phyloP scores from a whole-genome alignment of 2,888 invertebrate genomes.

The Sarcophaga carnaria region DNA sequence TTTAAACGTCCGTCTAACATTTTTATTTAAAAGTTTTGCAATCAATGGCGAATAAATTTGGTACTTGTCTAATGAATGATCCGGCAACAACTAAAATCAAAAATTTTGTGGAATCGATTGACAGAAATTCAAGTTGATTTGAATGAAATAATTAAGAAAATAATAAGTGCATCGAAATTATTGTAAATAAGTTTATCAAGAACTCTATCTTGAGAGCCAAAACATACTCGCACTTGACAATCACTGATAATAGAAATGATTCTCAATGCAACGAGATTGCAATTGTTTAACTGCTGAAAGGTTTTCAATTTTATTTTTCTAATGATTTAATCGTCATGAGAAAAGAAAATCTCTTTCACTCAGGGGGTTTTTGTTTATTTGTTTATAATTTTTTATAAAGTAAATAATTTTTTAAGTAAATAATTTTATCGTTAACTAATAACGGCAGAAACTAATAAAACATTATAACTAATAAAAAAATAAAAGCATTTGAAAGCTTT shows the following conservation, averaged over 20 bases:
- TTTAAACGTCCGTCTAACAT: constrained; percentile 25
- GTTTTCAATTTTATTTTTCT: neutral
- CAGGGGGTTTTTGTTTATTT: constrained; percentile 18
- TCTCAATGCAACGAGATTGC: neutral
- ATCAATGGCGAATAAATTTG: neutral
- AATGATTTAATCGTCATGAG: constrained; percentile 36
- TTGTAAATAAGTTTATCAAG: constrained; percentile 51
- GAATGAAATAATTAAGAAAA: neutral
- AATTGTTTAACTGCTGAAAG: neutral
- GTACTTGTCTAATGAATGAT: constrained; percentile 43
- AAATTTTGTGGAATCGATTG: constrained; percentile 17
- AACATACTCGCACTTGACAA: constrained; percentile 31
- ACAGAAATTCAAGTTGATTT: constrained; percentile 25
- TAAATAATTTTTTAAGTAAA: constrained; percentile 34
- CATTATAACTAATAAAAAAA: neutral
- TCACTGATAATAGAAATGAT: constrained; percentile 41
- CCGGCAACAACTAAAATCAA: constrained; percentile 40
- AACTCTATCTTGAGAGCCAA: constrained; percentile 37
- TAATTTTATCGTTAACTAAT: neutral
- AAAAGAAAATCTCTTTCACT: constrained; percentile 33
- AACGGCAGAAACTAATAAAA: neutral
- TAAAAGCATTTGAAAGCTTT: neutral
- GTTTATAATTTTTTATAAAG: constrained; percentile 14
- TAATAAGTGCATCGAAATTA: constrained; percentile 18
- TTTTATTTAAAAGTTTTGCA: neutral